Base-by-base conservation (phyloP, 2,888 invertebrate genomes). In the Opisthograptis luteolata region DNA sequence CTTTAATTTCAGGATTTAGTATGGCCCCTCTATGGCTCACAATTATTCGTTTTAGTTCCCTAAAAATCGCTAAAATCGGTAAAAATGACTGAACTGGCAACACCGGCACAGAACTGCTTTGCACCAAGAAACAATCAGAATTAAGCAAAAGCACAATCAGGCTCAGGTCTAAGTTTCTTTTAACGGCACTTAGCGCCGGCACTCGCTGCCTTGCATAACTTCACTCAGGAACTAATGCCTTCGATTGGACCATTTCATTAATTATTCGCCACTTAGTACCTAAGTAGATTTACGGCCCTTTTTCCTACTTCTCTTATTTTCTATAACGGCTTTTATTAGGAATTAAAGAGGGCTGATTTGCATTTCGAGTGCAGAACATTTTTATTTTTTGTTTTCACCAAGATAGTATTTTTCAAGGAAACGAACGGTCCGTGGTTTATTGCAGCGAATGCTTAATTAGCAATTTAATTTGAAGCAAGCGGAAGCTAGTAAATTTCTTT, bases 261-360 rank as follows among this genome's bases (percentile, higher is more conserved):
- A 90, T 90, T 90, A 89, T 90, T 89, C 89, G 86, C 85, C 87
- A 89, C 87, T 89, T 88, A 82, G 83, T 86, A 84, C 84, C 84
- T 87, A 87, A 90, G 88, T 87, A 85, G 87, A 90, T 89, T 90
- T 88, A 90, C 85, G 83, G 31, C 76, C 72, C 70, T 42, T 76
- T 81, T 84, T 81, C 76, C 70, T 61, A 73, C 70, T 70, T 70
- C 73, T 70, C 69, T 73, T 73, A 66, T 80, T 81, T 79, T 73
- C 73, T 72, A 70, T 73, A 80, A 81, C 70, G 75, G 76, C 72
- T 76, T 79, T 81, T 77, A 76, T 79, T 72, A 70, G 70, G 74
- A 75, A 75, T 81, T 82, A 77, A 78, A 71, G 70, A 68, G 67
- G 59, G 68, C 64, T 63, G 68, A 81, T 82, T 81, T 82, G 73